A percentile compares a stretch with the other conserved stretches of the same genome.
These are phyloP conservation scores for Pharmacophagus antenor DNA, from an alignment of 2,888 invertebrate genomes.

Conservation along the genomic window DNA sequence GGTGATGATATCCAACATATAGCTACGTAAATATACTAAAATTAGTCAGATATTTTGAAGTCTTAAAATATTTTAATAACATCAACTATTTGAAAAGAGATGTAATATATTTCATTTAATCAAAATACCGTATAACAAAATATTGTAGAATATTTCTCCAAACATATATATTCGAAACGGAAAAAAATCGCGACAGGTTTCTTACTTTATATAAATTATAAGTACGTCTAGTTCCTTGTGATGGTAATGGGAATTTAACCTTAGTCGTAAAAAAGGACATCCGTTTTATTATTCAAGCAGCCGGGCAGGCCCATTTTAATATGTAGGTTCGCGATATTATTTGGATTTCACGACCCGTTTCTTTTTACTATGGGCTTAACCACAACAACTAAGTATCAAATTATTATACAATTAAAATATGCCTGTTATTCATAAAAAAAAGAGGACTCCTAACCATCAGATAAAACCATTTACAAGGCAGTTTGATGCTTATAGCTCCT, in stretches of 20 bases:
- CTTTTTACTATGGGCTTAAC: neutral
- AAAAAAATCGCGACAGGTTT: neutral
- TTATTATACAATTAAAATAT: too few species aligned
- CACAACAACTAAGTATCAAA: neutral
- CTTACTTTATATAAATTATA: conserved; percentile 12
- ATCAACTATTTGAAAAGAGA: too few species aligned
- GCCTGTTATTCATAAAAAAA: too few species aligned
- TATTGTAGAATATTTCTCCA: neutral
- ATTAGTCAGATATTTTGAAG: too few species aligned
- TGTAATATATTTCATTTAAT: too few species aligned
- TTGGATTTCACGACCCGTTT: neutral
- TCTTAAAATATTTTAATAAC: too few species aligned
- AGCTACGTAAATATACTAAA: too few species aligned
- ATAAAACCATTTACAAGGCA: too few species aligned
- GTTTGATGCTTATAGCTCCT: too few species aligned
- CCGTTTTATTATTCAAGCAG: conserved; percentile 25
- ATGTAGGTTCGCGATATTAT: conserved; percentile 6
- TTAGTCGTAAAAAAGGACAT: conserved; percentile 19
- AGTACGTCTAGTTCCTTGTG: neutral
- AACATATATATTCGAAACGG: neutral
- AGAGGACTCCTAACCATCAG: too few species aligned
- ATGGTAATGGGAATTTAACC: conserved; percentile 11
- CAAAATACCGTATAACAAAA: too few species aligned
- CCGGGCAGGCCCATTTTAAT: conserved; percentile 14
- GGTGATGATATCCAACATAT: too few species aligned